phyloP scores from a whole-genome alignment of 2,797 vertebrate genomes.

The Nyctalus aviator region DNA sequence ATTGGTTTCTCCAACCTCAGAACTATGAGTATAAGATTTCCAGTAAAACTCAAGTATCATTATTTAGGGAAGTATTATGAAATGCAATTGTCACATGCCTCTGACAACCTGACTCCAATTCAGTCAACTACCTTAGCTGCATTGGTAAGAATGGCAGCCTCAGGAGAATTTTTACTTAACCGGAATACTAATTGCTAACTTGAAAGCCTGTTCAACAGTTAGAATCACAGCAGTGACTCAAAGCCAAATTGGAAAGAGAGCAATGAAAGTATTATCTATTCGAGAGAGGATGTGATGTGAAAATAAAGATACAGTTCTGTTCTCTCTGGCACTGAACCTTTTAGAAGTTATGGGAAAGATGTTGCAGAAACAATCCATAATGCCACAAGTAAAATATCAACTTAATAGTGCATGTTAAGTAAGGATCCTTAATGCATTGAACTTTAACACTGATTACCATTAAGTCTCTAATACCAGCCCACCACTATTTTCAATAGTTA shows the following conservation, averaged over 20 bases:
- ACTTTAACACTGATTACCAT: not conserved
- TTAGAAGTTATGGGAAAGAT: conserved; percentile 11
- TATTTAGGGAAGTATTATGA: conserved; percentile 37
- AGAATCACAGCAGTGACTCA: conserved; percentile 68
- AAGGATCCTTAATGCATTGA: not conserved
- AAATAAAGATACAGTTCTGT: conserved; percentile 59
- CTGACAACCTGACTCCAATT: conserved; percentile 46
- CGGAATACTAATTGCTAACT: conserved; percentile 65
- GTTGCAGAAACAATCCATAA: not conserved
- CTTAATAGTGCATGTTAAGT: conserved; percentile 7
- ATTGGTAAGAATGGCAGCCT: conserved; percentile 37
- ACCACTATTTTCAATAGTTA: not conserved
- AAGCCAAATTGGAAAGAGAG: conserved; percentile 65
- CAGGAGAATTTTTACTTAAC: conserved; percentile 45
- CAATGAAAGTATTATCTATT: conserved; percentile 66
- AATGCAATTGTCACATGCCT: conserved; percentile 2
- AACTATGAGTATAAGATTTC: conserved; percentile 6
- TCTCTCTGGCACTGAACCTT: conserved; percentile 41
- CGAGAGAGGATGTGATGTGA: conserved; percentile 60
- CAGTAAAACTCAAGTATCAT: conserved; percentile 23
- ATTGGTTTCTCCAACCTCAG: not conserved
- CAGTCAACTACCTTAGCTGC: conserved; percentile 48
- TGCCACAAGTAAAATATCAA: conserved; percentile 19
- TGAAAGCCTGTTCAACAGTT: conserved; percentile 70
- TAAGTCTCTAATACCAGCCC: not conserved